A percentile compares a stretch with the other conserved stretches of the same genome.
Evolutionary conservation across 2,797 vertebrate species (phyloP).

Genomic region (Sitta carolinensis): DNA sequence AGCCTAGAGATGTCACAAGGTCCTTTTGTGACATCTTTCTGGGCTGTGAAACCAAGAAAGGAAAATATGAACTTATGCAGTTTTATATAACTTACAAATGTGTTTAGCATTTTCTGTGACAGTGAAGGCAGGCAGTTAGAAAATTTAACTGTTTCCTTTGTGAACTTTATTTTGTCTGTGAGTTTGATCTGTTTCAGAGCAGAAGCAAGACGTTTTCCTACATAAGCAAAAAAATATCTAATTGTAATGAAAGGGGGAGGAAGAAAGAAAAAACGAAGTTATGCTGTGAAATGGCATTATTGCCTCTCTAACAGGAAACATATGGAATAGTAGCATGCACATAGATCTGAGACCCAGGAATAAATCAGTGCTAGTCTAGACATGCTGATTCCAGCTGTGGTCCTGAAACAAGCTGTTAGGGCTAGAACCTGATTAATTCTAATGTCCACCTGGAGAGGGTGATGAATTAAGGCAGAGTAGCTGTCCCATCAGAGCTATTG

Average conservation of each 20-base stretch:
- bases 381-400: slow-evolving; percentile 51
- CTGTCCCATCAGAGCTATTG: neutral
- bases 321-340: slow-evolving; percentile 43
- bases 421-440: neutral
- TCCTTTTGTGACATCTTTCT: neutral
- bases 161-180: slow-evolving; percentile 32
- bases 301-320: slow-evolving; percentile 45
- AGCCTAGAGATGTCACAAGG: slow-evolving; percentile 28
- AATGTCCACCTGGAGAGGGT: neutral
- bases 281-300: slow-evolving; percentile 31
- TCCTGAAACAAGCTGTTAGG: slow-evolving; percentile 36
- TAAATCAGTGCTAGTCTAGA: slow-evolving; percentile 53
- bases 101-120: slow-evolving; percentile 41
- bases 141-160: slow-evolving; percentile 60
- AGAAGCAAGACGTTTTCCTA: neutral
- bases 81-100: slow-evolving; percentile 55
- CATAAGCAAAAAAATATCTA: neutral
- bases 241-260: neutral
- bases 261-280: neutral
- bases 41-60: neutral
- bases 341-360: slow-evolving; percentile 34
- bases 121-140: neutral
- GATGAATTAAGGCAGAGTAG: neutral
- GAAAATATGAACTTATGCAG: slow-evolving; percentile 63
- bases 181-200: neutral